Conservation (phyloP, 2,888 invertebrate species). For the Phasia obesa region DNA sequence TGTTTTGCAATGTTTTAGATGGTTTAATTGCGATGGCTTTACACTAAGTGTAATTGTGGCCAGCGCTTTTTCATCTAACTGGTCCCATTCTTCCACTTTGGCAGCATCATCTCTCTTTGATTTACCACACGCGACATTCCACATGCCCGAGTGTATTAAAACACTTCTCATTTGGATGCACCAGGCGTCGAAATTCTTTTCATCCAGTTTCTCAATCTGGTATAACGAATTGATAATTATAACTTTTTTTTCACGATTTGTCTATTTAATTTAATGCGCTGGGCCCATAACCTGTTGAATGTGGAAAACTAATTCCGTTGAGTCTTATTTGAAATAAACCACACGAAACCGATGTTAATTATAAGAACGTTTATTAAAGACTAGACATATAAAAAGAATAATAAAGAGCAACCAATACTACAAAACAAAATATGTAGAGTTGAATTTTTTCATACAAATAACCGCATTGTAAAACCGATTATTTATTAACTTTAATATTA, state of each 20-base stretch:
- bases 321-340: neutral
- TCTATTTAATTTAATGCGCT: constrained; percentile 1
- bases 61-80: constrained; percentile 67
- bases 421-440: no score
- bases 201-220: constrained; percentile 37
- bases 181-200: constrained; percentile 33
- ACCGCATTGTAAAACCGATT: no score
- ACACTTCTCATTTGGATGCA: constrained; percentile 41
- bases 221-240: constrained; percentile 4
- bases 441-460: no score
- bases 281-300: constrained; percentile 17
- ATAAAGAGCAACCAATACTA: no score
- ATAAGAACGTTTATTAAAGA: neutral
- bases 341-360: neutral
- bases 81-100: constrained; percentile 38
- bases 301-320: neutral
- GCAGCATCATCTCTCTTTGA: neutral
- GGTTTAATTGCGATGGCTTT: constrained; percentile 66
- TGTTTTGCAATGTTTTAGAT: constrained; percentile 66
- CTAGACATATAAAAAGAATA: neutral
- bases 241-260: neutral
- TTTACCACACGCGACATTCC: constrained; percentile 5
- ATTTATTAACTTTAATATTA: no score
- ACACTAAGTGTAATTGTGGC: constrained; percentile 68
- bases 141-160: constrained; percentile 29